Percentiles rank a stretch among this genome's conserved stretches.
Conservation (phyloP, 2,797 vertebrate species). For the Xyrichtys novacula region DNA sequence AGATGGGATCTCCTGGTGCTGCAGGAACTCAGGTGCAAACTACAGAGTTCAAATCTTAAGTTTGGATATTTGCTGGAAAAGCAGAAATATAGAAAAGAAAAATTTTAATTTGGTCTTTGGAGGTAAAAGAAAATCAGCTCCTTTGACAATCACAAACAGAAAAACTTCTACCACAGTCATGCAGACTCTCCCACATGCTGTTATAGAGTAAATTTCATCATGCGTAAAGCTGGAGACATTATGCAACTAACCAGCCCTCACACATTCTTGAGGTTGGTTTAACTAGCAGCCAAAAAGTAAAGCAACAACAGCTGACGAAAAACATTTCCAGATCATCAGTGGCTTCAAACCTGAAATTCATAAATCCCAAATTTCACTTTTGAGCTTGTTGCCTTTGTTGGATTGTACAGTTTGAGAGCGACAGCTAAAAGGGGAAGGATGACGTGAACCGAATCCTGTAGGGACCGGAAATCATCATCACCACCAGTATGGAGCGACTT, state of each 20-base stretch:
- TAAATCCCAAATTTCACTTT: too few species aligned
- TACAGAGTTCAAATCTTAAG: neutral
- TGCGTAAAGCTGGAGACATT: conserved; percentile 43
- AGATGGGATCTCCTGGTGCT: conserved; percentile 26
- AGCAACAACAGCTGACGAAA: conserved; percentile 27
- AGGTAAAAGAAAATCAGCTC: neutral
- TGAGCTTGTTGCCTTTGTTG: too few species aligned
- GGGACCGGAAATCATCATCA: too few species aligned
- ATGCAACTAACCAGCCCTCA: conserved; percentile 48
- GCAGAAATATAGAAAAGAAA: neutral
- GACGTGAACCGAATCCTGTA: too few species aligned
- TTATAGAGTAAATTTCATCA: conserved; percentile 43
- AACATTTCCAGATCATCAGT: conserved; percentile 5
- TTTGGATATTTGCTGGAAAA: conserved; percentile 3
- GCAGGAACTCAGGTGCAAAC: conserved; percentile 28
- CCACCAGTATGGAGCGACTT: too few species aligned
- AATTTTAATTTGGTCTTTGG: neutral
- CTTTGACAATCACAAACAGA: conserved; percentile 23
- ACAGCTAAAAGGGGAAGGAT: too few species aligned
- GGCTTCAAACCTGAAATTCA: neutral
- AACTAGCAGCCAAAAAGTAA: conserved; percentile 29
- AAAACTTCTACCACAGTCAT: neutral
- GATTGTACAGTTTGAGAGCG: too few species aligned
- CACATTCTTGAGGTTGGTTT: conserved; percentile 60
- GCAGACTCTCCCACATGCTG: conserved; percentile 14